Conservation (phyloP, 2,888 invertebrate species). For the Encarsia formosa region DNA sequence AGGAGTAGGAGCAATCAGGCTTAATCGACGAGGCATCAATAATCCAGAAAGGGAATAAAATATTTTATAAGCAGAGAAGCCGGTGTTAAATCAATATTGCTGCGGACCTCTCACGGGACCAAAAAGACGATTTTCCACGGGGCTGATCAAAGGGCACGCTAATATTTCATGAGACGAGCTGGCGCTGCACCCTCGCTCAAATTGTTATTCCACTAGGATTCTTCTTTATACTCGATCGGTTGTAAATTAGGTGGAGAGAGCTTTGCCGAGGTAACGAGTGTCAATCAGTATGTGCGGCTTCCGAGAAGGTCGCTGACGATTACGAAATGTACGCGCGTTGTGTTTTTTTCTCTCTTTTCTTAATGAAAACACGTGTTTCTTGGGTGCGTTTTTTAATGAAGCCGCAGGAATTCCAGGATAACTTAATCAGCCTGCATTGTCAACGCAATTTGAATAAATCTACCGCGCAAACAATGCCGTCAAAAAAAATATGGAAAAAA, state of each 20-base stretch:
- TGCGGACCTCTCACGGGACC: constrained; percentile 37
- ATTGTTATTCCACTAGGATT: constrained; percentile 14
- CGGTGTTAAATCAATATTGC: constrained; percentile 25
- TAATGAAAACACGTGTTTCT: no score
- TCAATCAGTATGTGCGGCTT: no score
- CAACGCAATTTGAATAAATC: constrained; percentile 13
- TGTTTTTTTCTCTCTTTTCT: no score
- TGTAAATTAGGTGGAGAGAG: constrained; percentile 1
- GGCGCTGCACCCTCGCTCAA: neutral
- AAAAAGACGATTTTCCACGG: constrained; percentile 43
- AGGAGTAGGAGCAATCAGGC: neutral
- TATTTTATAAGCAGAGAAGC: no score
- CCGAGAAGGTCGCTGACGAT: no score
- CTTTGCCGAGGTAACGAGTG: no score
- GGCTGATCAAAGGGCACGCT: constrained; percentile 42
- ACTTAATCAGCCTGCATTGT: constrained; percentile 15
- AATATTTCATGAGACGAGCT: constrained; percentile 43
- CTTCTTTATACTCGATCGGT: neutral
- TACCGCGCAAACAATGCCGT: constrained; percentile 9
- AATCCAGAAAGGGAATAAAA: no score
- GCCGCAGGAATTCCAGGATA: no score
- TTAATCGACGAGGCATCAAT: neutral
- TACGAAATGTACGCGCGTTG: no score
- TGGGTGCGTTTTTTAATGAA: no score
- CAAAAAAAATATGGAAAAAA: neutral